phyloP scores from a whole-genome alignment of 2,113 vertebrate species.

The Marmota monax region DNA sequence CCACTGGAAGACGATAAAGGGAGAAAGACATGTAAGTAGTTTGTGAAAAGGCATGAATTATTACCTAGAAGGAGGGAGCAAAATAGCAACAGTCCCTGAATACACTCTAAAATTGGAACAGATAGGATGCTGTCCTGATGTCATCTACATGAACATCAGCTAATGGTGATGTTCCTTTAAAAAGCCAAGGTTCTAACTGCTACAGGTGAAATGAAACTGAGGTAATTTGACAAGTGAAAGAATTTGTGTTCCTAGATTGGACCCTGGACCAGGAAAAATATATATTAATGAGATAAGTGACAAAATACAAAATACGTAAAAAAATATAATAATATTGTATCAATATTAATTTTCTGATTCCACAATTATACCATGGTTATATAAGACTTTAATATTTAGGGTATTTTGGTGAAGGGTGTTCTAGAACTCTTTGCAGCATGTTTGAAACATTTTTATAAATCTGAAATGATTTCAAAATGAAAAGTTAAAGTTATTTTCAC shows the following conservation, averaged over 20 bases:
- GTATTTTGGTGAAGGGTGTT: background rate
- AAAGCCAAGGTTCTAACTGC: background rate
- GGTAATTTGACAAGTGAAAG: background rate
- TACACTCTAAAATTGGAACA: background rate
- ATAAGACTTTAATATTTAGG: background rate
- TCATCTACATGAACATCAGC: background rate
- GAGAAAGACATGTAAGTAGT: background rate
- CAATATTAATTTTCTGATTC: conserved; percentile 22
- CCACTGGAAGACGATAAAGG: background rate
- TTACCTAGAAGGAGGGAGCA: background rate
- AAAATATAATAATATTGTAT: background rate
- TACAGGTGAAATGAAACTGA: conserved; percentile 16
- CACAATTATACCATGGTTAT: background rate
- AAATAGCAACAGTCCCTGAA: background rate
- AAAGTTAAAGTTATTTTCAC: conserved; percentile 25
- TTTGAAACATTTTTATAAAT: conserved; percentile 23
- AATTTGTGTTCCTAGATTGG: background rate
- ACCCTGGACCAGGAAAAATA: background rate
- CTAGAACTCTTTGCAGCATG: conserved; percentile 18
- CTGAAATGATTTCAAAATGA: conserved; percentile 63
- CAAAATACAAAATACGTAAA: conserved; percentile 4
- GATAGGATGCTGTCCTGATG: background rate
- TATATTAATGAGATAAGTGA: background rate
- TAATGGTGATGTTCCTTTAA: background rate
- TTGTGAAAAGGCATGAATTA: background rate